Evolutionary conservation across 2,888 invertebrate genomes (phyloP).

Genomic region (Platynereis dumerilii): DNA sequence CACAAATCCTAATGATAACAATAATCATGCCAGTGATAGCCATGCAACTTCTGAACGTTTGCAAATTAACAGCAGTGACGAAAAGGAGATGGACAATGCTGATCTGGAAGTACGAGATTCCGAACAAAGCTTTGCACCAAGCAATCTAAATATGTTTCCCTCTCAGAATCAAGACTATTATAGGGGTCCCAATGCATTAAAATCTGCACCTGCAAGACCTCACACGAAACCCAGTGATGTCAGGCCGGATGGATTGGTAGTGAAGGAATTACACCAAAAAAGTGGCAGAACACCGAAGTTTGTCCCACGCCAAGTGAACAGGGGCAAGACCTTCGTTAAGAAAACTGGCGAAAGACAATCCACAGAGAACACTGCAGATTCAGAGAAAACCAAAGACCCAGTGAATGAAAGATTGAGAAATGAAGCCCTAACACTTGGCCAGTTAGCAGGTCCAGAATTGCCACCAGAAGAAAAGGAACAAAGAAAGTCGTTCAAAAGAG

Average conservation of each 20-base stretch:
- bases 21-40: too few species aligned
- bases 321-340: not conserved
- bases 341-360: not conserved
- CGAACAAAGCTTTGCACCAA: too few species aligned
- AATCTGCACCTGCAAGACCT: not conserved
- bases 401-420: conserved; percentile 16
- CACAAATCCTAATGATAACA: too few species aligned
- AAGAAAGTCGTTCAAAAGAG: not conserved
- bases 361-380: not conserved
- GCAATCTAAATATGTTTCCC: too few species aligned
- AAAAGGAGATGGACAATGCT: too few species aligned
- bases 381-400: not conserved
- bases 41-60: too few species aligned
- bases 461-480: conserved; percentile 15
- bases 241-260: too few species aligned
- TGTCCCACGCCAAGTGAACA: conserved; percentile 15
- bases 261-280: too few species aligned
- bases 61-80: too few species aligned
- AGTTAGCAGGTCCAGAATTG: conserved; percentile 21
- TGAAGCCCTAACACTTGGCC: conserved; percentile 17
- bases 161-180: too few species aligned
- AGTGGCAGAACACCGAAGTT: conserved; percentile 9
- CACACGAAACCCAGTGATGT: not conserved
- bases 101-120: too few species aligned
- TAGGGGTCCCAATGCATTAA: not conserved